Evolutionary conservation across 2,888 invertebrate genomes (phyloP).

Genomic region (Agonopterix heracliana): DNA sequence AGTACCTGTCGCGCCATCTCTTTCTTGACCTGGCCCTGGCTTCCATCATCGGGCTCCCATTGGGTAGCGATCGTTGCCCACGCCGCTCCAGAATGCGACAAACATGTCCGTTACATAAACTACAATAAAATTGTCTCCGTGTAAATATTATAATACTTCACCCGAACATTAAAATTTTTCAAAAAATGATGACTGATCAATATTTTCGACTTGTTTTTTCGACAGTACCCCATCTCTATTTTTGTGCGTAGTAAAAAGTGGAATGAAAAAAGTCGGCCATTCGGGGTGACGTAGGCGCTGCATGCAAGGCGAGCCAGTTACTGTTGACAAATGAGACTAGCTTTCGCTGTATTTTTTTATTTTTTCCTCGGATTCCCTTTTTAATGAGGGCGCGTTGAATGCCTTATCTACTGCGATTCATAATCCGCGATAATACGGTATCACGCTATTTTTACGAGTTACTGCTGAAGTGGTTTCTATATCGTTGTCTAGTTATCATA

Average conservation of each 20-base stretch:
- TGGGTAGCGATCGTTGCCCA: too few relatives aligned
- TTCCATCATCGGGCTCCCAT: too few relatives aligned
- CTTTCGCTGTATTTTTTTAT: slow-evolving; percentile 40
- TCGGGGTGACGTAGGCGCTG: slow-evolving; percentile 40
- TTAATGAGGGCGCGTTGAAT: slow-evolving; percentile 56
- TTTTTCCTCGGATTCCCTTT: slow-evolving; percentile 31
- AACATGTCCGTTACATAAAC: too few relatives aligned
- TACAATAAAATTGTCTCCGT: too few relatives aligned
- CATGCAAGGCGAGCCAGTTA: slow-evolving; percentile 50
- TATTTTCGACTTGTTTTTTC: too few relatives aligned
- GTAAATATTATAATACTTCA: too few relatives aligned
- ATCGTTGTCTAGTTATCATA: too few relatives aligned
- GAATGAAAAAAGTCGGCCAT: slow-evolving; percentile 53
- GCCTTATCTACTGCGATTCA: slow-evolving; percentile 53
- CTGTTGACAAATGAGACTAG: slow-evolving; percentile 65
- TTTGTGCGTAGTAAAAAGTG: slow-evolving; percentile 33
- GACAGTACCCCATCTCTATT: background rate
- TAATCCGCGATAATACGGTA: slow-evolving; percentile 42
- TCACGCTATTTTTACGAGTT: slow-evolving; percentile 32
- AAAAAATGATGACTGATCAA: too few relatives aligned
- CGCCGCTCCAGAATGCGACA: too few relatives aligned
- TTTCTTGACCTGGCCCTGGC: too few relatives aligned
- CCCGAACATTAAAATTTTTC: too few relatives aligned
- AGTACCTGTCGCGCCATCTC: too few relatives aligned
- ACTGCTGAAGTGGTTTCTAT: slow-evolving; percentile 18